Percentiles rank a stretch among this genome's conserved stretches.
phyloP scores from a whole-genome alignment of 2,888 invertebrate genomes.

The Neocrepidodera transversa region DNA sequence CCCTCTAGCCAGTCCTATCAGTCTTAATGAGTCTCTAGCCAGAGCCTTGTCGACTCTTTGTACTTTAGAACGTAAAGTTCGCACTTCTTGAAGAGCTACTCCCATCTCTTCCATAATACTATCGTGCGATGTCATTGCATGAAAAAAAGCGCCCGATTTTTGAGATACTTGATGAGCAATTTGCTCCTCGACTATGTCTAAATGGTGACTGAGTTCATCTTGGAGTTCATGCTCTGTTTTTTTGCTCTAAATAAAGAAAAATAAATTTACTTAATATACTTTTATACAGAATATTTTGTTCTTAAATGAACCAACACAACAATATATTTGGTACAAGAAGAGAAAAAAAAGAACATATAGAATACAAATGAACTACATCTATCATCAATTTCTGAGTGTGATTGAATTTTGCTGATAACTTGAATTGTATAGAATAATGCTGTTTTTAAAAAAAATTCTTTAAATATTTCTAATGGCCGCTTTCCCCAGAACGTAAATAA shows the following conservation, averaged over 20 bases:
- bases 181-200: constrained; percentile 94
- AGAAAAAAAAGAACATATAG: no score
- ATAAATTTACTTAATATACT: no score
- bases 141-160: constrained; percentile 96
- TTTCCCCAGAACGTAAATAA: no score
- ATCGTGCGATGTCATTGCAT: constrained; percentile 98
- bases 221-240: constrained; percentile 75
- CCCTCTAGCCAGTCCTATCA: constrained; percentile 74
- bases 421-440: no score
- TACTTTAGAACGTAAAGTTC: constrained; percentile 76
- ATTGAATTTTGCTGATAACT: no score
- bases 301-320: no score
- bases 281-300: no score
- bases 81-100: constrained; percentile 79
- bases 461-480: no score
- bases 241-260: constrained; percentile 57
- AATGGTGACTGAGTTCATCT: constrained; percentile 90
- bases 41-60: constrained; percentile 78
- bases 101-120: constrained; percentile 95
- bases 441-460: no score
- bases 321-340: no score
- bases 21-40: constrained; percentile 80
- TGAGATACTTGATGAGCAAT: constrained; percentile 92
- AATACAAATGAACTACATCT: no score
- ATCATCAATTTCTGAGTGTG: no score